phyloP scores from a whole-genome alignment of 2,113 vertebrate genomes.

The Pluvialis apricaria region DNA sequence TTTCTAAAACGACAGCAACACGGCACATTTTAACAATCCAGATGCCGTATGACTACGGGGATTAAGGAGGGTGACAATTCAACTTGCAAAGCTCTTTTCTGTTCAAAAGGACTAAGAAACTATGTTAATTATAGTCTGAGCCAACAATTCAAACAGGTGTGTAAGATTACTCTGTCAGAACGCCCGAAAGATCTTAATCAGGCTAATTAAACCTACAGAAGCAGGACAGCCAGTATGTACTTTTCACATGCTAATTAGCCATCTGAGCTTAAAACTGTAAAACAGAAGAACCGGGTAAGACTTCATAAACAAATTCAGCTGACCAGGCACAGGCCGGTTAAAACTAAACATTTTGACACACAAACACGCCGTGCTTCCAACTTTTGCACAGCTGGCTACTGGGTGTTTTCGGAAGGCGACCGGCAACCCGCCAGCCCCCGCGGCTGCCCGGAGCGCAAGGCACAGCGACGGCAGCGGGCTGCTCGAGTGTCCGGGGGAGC shows the following conservation, averaged over 20 bases:
- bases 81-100: background rate
- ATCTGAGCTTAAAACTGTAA: background rate
- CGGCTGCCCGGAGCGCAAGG: rapidly evolving
- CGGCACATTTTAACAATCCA: rapidly evolving
- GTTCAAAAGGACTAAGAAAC: background rate
- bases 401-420: background rate
- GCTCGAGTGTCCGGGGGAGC: too few species aligned
- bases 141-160: background rate
- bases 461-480: rapidly evolving
- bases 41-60: rapidly evolving
- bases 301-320: background rate
- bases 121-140: background rate
- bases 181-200: background rate
- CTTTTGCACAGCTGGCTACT: rapidly evolving
- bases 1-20: background rate
- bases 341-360: background rate
- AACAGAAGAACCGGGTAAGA: background rate
- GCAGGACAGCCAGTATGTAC: background rate
- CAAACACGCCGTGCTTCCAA: background rate
- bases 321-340: background rate
- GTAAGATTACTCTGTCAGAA: background rate
- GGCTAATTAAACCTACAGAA: background rate
- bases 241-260: background rate
- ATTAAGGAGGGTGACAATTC: rapidly evolving
- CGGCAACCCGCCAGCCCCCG: background rate